A percentile compares a stretch with the other conserved stretches of the same genome.
Conservation (phyloP, 1,140 invertebrate genomes). For the Popillia japonica region DNA sequence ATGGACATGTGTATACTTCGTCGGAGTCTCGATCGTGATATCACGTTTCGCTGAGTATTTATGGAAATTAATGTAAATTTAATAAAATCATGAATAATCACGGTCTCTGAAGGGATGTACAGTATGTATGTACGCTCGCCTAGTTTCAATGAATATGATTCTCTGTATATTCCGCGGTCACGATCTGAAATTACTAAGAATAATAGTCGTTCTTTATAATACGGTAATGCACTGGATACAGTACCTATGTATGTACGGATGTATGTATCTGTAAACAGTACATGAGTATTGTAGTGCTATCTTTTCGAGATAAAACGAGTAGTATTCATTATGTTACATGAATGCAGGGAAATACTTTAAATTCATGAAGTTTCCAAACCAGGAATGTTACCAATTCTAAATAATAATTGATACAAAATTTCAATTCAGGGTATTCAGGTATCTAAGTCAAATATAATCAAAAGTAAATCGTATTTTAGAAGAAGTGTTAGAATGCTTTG, state of each 20-base stretch:
- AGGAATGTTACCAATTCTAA: no score
- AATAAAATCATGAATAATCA: slow-evolving; percentile 16
- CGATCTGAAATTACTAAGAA: not conserved
- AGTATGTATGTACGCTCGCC: not conserved
- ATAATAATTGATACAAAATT: no score
- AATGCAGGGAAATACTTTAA: no score
- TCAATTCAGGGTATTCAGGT: no score
- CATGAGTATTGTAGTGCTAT: no score
- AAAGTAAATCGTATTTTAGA: no score
- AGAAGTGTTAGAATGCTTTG: no score
- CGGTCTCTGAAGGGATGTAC: not conserved
- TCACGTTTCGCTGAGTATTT: slow-evolving; percentile 5
- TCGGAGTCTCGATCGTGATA: not conserved
- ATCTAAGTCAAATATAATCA: no score
- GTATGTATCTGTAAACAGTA: no score
- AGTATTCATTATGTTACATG: no score
- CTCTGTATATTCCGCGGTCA: not conserved
- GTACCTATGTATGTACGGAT: not conserved
- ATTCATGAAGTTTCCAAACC: no score
- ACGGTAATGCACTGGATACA: not conserved
- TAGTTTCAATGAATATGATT: not conserved
- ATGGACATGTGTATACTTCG: not conserved
- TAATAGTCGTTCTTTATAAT: not conserved
- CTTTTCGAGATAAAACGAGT: no score
- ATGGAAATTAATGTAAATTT: slow-evolving; percentile 19